A percentile compares a stretch with the other conserved stretches of the same genome.
Conservation (phyloP, 2,797 vertebrate genomes). For the Sebastes trivittatus region DNA sequence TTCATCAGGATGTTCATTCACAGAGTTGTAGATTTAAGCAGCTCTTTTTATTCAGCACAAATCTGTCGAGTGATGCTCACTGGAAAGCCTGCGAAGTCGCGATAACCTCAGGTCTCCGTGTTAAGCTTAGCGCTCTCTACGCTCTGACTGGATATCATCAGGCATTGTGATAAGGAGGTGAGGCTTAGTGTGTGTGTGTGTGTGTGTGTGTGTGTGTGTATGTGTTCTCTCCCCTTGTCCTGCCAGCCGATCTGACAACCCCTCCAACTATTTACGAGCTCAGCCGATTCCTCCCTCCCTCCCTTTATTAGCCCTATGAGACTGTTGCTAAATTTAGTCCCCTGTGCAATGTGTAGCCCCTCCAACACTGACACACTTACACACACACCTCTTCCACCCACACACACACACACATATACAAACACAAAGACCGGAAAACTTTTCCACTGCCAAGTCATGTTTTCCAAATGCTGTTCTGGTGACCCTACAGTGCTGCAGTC, state of each 20-base stretch:
- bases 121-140: slow-evolving; percentile 48
- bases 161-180: slow-evolving; percentile 60
- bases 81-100: slow-evolving; percentile 58
- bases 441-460: slow-evolving; percentile 59
- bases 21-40: slow-evolving; percentile 39
- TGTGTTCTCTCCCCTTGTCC: slow-evolving; percentile 16
- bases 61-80: slow-evolving; percentile 51
- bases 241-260: slow-evolving; percentile 71
- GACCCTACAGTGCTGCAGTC: slow-evolving; percentile 15
- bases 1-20: slow-evolving; percentile 42
- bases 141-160: slow-evolving; percentile 56
- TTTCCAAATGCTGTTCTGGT: slow-evolving; percentile 38
- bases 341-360: slow-evolving; percentile 64
- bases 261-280: slow-evolving; percentile 81
- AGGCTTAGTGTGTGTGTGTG: slow-evolving; percentile 35
- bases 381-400: slow-evolving; percentile 9
- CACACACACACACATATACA: not conserved
- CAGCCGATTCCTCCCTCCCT: slow-evolving; percentile 80
- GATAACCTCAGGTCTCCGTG: slow-evolving; percentile 52
- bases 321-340: slow-evolving; percentile 81
- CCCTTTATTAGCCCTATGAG: slow-evolving; percentile 83
- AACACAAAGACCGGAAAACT: slow-evolving; percentile 37
- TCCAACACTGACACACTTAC: slow-evolving; percentile 40
- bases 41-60: slow-evolving; percentile 25
- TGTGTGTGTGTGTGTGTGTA: not conserved